phyloP scores from a whole-genome alignment of 2,113 vertebrate genomes.

The Perognathus longimembris region DNA sequence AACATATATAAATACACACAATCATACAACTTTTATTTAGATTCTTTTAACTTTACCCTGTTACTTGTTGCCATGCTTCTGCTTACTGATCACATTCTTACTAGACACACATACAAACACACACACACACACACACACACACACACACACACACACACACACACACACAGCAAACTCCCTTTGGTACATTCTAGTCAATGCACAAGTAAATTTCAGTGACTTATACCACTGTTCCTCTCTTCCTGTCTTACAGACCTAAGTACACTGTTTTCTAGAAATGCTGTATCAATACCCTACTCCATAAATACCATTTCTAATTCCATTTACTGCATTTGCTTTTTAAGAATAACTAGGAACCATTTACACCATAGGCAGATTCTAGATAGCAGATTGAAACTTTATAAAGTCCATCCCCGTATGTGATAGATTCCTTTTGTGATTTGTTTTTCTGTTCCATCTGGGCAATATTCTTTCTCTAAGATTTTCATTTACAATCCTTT shows the following conservation, averaged over 20 bases:
- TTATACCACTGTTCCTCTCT: background rate
- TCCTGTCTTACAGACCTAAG: background rate
- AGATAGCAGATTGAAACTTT: background rate
- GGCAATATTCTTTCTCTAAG: background rate
- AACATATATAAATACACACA: no score
- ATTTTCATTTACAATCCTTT: background rate
- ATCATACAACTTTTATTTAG: background rate
- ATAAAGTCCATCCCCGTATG: background rate
- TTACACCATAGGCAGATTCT: background rate
- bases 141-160: no score
- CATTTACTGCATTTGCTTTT: background rate
- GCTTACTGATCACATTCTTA: no score
- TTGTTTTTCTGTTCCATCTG: background rate
- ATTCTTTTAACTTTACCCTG: background rate
- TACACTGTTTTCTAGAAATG: background rate
- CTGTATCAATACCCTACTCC: background rate
- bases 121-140: no score
- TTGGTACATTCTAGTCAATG: slow-evolving; percentile 4
- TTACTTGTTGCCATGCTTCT: background rate
- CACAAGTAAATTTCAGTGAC: background rate
- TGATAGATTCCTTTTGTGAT: background rate
- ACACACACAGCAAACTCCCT: background rate
- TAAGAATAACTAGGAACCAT: background rate
- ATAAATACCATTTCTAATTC: background rate
- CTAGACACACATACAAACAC: no score